Percentiles rank a stretch among this genome's conserved stretches.
Evolutionary conservation across 2,797 vertebrate genomes (phyloP).

Genomic region (Gallinago solitaria): DNA sequence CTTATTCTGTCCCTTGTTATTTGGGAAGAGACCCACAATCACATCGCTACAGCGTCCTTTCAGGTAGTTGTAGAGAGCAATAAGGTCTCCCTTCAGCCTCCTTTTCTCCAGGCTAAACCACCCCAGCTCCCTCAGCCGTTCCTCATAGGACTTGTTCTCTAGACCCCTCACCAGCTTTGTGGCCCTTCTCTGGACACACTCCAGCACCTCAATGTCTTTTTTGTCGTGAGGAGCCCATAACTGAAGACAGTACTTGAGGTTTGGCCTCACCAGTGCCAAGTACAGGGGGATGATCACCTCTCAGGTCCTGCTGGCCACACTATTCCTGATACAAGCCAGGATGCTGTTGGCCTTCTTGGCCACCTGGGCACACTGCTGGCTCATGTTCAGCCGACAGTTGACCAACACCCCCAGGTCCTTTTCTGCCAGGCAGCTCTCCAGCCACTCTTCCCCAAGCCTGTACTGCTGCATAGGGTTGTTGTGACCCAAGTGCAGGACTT

Average conservation of each 20-base stretch:
- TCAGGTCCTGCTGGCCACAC: background rate
- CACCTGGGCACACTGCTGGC: background rate
- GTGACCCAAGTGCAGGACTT: background rate
- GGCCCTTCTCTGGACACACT: rapidly evolving
- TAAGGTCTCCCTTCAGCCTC: background rate
- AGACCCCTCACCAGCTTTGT: background rate
- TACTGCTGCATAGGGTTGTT: background rate
- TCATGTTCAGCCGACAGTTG: background rate
- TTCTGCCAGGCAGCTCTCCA: rapidly evolving
- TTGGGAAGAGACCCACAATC: background rate
- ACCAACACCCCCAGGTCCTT: background rate
- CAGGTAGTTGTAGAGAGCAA: rapidly evolving
- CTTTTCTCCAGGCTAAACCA: background rate
- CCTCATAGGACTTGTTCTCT: background rate
- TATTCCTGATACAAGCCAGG: background rate
- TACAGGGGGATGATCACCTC: background rate
- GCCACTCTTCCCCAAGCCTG: too few species aligned
- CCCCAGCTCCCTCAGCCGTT: background rate
- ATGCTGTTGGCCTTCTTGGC: background rate
- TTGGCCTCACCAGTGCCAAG: background rate
- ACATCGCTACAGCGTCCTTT: background rate
- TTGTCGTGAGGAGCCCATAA: background rate
- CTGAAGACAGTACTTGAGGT: rapidly evolving
- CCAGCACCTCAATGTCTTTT: background rate
- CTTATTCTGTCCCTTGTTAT: background rate